phyloP scores from a whole-genome alignment of 2,888 invertebrate genomes.

The Orthosia incerta region DNA sequence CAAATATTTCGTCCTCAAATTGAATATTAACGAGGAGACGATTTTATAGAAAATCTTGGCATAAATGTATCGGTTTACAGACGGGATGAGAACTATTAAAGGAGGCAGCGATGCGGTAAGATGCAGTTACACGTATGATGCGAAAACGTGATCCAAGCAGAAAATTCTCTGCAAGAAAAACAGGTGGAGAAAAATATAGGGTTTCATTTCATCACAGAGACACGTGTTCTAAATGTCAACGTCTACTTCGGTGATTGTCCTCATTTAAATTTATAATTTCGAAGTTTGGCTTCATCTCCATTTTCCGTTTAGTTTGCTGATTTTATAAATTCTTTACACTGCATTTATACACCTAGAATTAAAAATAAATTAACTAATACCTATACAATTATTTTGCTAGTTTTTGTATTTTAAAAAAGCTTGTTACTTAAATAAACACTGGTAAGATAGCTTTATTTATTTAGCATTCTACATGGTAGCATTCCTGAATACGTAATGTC shows the following conservation, averaged over 20 bases:
- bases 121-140: conserved; percentile 45
- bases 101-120: conserved; percentile 72
- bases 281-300: no score
- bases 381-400: background rate
- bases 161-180: conserved; percentile 24
- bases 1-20: background rate
- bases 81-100: conserved; percentile 75
- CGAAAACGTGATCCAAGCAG: conserved; percentile 66
- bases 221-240: background rate
- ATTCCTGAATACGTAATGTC: conserved; percentile 40
- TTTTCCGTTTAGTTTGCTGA: no score
- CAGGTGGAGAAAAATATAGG: background rate
- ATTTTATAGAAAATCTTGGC: background rate
- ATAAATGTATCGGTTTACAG: conserved; percentile 14
- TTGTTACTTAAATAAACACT: conserved; percentile 6
- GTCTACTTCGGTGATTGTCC: background rate
- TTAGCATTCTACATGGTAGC: conserved; percentile 11
- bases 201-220: background rate
- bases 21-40: background rate
- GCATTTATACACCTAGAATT: background rate
- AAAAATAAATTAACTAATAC: background rate
- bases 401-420: background rate
- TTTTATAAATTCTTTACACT: no score
- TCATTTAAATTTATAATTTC: background rate
- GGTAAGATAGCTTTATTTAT: conserved; percentile 13